Evolutionary conservation across 1,140 invertebrate genomes (phyloP), one percentile per base, ranked within the genome.

Genomic region (Brachionus angularis): DNA sequence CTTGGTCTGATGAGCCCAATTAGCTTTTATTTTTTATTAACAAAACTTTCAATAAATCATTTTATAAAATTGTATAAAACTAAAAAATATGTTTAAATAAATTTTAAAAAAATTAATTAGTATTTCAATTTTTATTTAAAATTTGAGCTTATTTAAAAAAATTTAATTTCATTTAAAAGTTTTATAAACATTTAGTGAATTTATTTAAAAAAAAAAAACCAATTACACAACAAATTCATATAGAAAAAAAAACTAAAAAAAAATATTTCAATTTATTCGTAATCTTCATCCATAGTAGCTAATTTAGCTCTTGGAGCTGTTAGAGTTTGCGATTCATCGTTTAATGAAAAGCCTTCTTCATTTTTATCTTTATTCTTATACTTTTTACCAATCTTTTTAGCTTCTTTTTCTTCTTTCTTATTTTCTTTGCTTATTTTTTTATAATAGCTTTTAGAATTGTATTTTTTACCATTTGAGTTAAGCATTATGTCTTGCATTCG

Each of bases 401-500:
- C 53, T 23, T 58, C 53, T 36, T 58, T 58, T 27, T 58, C 53
- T 25, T 58, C 39, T 58, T 5, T 8, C 12, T 58, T 58, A 14
- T 39, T 39, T 23, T 58, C 53, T 39, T 39, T 58, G 27, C 5
- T 39, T n/a, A 39, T 39, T 58, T 58, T 58, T 58, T 58, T 58
- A 42, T 14, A 42, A 7, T 42, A 14, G n/a, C n/a, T n/a, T 14
- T 42, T 42, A 8, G 39, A 42, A 7, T 42, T n/a, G 10, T 14
- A 3, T 42, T 42, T 42, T 42, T 42, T 42, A 7, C 5, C 39
- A 42, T 42, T 42, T 12, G 33, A 12, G 27, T 50, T 67, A n/a
- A 50, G 25, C 46, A 67, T 23, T 10, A 67, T 67, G 36, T 67
- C 62, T 10, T 67, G 62, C 62, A 67, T 67, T 31, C 47, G 62